Evolutionary conservation across 2,113 vertebrate species (phyloP).

Genomic region (Paralichthys olivaceus): DNA sequence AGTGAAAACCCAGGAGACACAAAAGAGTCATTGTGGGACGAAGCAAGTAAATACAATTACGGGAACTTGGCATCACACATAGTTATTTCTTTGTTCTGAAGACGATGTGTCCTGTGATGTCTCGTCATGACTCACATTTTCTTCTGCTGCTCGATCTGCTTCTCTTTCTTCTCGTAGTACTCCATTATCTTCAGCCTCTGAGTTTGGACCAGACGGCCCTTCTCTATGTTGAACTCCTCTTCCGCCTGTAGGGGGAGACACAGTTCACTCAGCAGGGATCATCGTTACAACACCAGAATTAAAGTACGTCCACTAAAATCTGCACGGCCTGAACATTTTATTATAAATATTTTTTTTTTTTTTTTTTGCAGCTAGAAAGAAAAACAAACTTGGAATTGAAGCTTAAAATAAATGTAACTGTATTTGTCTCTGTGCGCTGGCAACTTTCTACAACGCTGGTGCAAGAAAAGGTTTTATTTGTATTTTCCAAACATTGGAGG

Average conservation of each 20-base stretch:
- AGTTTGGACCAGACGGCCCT: conserved; percentile 97
- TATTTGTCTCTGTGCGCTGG: too few species aligned
- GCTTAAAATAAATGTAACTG: too few species aligned
- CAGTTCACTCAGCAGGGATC: conserved; percentile 5
- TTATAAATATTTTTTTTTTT: too few species aligned
- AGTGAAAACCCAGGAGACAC: conserved; percentile 17
- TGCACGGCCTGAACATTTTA: too few species aligned
- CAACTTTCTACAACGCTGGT: background rate
- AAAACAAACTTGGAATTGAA: too few species aligned
- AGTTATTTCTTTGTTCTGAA: conserved; percentile 38
- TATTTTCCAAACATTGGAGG: too few species aligned
- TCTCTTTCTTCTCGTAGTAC: conserved; percentile 99
- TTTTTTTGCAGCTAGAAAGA: too few species aligned
- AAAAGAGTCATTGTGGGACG: conserved; percentile 18
- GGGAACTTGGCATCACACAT: conserved; percentile 17
- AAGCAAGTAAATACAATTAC: conserved; percentile 39
- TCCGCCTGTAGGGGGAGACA: conserved; percentile 87
- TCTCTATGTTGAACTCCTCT: conserved; percentile 99
- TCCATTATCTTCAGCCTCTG: conserved; percentile 99
- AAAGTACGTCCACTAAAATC: too few species aligned
- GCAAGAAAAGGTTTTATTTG: background rate
- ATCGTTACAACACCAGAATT: too few species aligned
- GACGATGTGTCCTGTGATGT: conserved; percentile 27
- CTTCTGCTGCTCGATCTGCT: conserved; percentile 99
- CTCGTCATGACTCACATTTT: conserved; percentile 88